Base-by-base conservation (phyloP, 2,797 vertebrate genomes). In the Lepidocolaptes lacrymiger region DNA sequence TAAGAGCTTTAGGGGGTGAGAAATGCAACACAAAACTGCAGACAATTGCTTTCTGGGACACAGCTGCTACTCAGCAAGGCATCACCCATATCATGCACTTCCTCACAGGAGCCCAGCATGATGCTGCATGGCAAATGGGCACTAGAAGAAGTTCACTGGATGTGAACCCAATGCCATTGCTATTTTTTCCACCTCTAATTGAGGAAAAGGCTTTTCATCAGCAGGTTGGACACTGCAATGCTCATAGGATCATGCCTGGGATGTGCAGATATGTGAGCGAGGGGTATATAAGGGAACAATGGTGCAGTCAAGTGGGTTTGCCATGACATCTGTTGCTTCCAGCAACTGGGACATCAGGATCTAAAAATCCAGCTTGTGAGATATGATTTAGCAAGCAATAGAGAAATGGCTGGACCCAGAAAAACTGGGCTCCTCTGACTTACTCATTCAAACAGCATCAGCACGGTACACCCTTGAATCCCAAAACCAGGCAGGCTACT, bases 401-500 rank as follows among this genome's bases (percentile, higher is more conserved):
- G 18, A 75, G 7, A 14, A 79, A 28, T 9, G 15, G 7, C 0
- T 75, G 37, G 12, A 43, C 62, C 6, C 37, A 36, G 39, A 7
- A 79, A 19, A 1, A 2, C 11, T 1, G 1, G 12, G 8, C 0
- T 14, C 7, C 32, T 59, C 39, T 41, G 32, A 27, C 14, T 77
- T 63, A 43, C 27, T 48, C 51, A 61, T 7, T 7, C 7, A 3
- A 77, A 69, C 24, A 76, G 27, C 11, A 30, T 32, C 30, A 69
- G 23, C 62, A 41, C 3, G 21, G 17, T 19, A 41, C 10, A 76
- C 3, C 37, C 4, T 2, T 14, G 30, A 85, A 54, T 55, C 9
- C 19, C 37, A 32, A 26, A 51, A 59, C 32, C 8, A 43, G 49
- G 5, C 10, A n/a, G 48, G 7, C 62, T 81, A 17, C 22, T 78